Conservation (phyloP, 2,113 vertebrate species). For the Falcunculus frontatus region DNA sequence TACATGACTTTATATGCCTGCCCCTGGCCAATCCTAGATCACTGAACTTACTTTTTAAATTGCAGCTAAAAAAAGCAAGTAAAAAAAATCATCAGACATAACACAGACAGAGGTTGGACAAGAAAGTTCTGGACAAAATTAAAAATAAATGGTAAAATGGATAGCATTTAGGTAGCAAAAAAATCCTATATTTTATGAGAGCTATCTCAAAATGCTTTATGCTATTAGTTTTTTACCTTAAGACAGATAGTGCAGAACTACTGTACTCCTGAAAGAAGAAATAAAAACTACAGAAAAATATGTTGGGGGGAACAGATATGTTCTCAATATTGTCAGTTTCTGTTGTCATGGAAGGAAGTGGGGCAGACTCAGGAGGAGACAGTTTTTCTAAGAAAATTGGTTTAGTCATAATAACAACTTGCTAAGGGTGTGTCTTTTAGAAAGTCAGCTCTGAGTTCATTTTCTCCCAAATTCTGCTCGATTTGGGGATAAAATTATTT, state of each 20-base stretch:
- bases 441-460: background rate
- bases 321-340: background rate
- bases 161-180: background rate
- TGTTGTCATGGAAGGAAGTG: background rate
- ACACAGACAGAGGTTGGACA: background rate
- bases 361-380: background rate
- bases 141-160: background rate
- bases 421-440: background rate
- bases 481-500: background rate
- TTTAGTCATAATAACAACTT: background rate
- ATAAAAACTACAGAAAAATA: background rate
- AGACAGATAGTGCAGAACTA: background rate
- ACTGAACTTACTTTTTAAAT: background rate
- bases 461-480: background rate
- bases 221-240: background rate
- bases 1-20: background rate
- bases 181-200: background rate
- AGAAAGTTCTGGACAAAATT: background rate
- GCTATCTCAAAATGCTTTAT: background rate
- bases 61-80: background rate
- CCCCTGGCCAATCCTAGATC: background rate
- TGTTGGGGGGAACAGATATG: background rate
- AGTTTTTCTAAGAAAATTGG: constrained; percentile 5
- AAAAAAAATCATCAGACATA: background rate
- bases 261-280: background rate